Base-by-base conservation (phyloP, 92 coral and sea anemone species). In the Palythoa grandis region DNA sequence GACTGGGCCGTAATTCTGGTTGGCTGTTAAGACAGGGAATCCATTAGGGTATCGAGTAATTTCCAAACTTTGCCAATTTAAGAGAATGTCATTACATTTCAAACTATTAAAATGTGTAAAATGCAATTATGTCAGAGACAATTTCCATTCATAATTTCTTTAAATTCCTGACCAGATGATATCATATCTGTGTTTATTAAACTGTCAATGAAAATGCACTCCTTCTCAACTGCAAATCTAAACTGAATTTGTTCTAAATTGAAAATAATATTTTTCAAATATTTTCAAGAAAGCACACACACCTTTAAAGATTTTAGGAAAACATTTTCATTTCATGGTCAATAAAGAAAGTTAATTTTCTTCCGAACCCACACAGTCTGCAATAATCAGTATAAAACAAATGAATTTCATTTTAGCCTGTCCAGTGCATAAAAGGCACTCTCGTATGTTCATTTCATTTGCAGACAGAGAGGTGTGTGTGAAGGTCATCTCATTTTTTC, bases 171-270 rank as follows among this genome's bases (percentile, higher is more conserved):
- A 67, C 25, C 0, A 67, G 72, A 67, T 25, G 72, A 67, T 67
- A 5, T 67, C 25, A 17, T 3, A 67, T 5, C 72, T 67, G 72
- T 67, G 72, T 67, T 67, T 17, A 67, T 20, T 40, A 67, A 7
- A 67, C 72, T 67, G 72, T 67, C 2, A 67, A 67, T 67, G 72
- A 67, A 67, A 67, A 67, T 67, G 72, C 72, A 67, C 72, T 67
- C 72, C 72, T 67, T 2, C 15, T 16, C 25, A 67, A 67, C 72
- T 67, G 25, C 29, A 67, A 67, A 67, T 9, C 72, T 67, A 67
- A 67, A 67, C 11, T 67, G 11, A 67, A 9, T 67, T 67, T 67
- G 72, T 67, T 67, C 72, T 67, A 7, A 67, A 67, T 67, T 67
- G 72, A 67, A 67, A 17, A 67, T 67, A 67, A 7, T 9, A 67